Percentiles rank a stretch among this genome's conserved stretches.
Evolutionary conservation across 1,140 invertebrate genomes (phyloP).

Genomic region (Armadillidium nasatum): DNA sequence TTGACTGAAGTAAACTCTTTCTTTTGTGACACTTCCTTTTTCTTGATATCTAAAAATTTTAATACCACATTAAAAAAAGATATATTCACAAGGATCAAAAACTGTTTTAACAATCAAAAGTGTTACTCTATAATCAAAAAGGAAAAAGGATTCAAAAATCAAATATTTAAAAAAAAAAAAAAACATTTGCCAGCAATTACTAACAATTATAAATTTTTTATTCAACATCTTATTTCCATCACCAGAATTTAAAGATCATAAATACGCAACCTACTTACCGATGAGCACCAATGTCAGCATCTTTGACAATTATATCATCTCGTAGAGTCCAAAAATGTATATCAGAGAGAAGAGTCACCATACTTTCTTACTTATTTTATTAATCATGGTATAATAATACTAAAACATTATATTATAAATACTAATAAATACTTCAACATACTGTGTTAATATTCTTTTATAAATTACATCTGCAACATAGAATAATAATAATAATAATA

Average conservation of each 20-base stretch:
- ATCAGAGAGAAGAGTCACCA: constrained; percentile 61
- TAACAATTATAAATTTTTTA: neutral
- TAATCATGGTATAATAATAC: too few species aligned
- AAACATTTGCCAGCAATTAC: neutral
- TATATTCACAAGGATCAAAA: neutral
- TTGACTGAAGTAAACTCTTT: constrained; percentile 52
- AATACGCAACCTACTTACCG: constrained; percentile 51
- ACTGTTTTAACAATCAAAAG: neutral
- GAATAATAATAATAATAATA: too few species aligned
- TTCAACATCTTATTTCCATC: neutral
- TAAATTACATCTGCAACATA: too few species aligned
- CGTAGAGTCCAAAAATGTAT: constrained; percentile 64
- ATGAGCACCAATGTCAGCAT: constrained; percentile 63
- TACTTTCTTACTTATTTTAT: constrained; percentile 41
- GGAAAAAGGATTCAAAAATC: neutral
- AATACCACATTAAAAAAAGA: constrained; percentile 23
- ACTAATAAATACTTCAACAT: too few species aligned
- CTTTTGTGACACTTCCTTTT: constrained; percentile 50
- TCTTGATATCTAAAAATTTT: constrained; percentile 49
- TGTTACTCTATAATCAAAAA: neutral
- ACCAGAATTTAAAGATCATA: neutral
- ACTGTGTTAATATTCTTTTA: too few species aligned
- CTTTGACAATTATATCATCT: constrained; percentile 61
- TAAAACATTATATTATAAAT: too few species aligned
- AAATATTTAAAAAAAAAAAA: neutral